These are phyloP conservation scores for Phalloptychus januarius DNA, from an alignment of 2,797 vertebrate genomes.

Conservation along the genomic window DNA sequence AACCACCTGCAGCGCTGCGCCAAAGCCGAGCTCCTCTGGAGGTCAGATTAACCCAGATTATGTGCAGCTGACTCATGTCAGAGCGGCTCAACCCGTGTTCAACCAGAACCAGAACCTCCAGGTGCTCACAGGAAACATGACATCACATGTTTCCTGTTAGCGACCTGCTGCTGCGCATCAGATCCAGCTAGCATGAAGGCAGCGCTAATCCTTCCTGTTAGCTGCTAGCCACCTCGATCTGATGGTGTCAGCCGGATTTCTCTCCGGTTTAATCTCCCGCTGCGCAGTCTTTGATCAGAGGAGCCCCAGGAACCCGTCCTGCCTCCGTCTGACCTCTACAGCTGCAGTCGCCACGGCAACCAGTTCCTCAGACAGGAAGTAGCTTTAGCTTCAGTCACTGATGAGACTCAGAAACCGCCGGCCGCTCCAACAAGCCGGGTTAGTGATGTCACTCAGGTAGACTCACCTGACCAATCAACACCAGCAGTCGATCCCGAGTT, in stretches of 20 bases:
- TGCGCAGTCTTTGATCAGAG: not conserved
- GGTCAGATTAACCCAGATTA: not conserved
- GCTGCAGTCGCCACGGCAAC: too few relatives aligned
- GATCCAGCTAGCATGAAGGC: not conserved
- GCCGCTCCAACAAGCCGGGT: too few relatives aligned
- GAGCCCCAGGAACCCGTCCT: not conserved
- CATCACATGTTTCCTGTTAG: constrained; percentile 11
- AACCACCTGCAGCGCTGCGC: not conserved
- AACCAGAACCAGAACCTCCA: not conserved
- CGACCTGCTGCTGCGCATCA: not conserved
- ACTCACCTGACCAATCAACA: too few relatives aligned
- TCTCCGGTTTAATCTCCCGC: not conserved
- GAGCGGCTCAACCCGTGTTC: not conserved
- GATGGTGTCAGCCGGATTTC: not conserved
- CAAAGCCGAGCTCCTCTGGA: not conserved
- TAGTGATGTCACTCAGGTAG: too few relatives aligned
- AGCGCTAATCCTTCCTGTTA: not conserved
- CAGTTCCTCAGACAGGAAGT: too few relatives aligned
- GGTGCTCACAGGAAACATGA: not conserved
- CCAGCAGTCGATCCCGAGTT: too few relatives aligned
- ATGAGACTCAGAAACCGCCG: too few relatives aligned
- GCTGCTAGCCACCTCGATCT: not conserved
- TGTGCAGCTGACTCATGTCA: not conserved
- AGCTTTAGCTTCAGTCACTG: too few relatives aligned
- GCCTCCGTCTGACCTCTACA: not conserved